Evolutionary conservation across 1,140 invertebrate genomes (phyloP).

Genomic region (Ephestia elutella): DNA sequence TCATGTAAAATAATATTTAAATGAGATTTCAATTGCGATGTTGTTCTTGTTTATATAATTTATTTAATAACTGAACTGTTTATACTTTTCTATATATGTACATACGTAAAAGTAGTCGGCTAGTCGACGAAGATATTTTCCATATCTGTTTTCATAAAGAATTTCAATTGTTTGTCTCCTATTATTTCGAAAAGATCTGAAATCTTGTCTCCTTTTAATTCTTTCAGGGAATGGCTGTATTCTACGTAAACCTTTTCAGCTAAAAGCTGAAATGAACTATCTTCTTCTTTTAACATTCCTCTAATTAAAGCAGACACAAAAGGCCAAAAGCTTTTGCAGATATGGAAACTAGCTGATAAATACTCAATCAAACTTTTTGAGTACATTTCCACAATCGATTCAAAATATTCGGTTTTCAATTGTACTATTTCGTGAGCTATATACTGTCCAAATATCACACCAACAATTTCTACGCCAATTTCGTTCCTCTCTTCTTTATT

Average conservation of each 20-base stretch:
- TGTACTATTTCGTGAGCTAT: constrained; percentile 39
- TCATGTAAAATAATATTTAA: too few species aligned
- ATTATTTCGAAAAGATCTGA: constrained; percentile 19
- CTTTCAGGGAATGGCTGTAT: constrained; percentile 14
- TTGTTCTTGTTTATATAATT: too few species aligned
- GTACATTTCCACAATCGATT: constrained; percentile 39
- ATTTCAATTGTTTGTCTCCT: constrained; percentile 22
- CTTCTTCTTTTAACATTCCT: constrained; percentile 30
- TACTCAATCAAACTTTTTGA: constrained; percentile 22
- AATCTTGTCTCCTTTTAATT: constrained; percentile 13
- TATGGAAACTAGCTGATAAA: constrained; percentile 22
- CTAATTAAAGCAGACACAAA: constrained; percentile 30
- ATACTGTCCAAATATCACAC: constrained; percentile 37
- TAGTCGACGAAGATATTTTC: too few species aligned
- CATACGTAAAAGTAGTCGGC: too few species aligned
- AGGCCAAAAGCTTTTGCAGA: constrained; percentile 8
- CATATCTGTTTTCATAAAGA: constrained; percentile 22
- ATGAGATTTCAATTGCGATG: too few species aligned
- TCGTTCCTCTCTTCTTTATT: constrained; percentile 18
- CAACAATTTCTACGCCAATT: constrained; percentile 33
- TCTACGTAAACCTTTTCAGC: not conserved
- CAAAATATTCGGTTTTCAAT: constrained; percentile 34
- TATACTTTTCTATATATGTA: too few species aligned
- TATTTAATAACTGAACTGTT: too few species aligned
- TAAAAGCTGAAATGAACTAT: not conserved